Percentiles rank a stretch among this genome's conserved stretches.
Conservation (phyloP, 1,140 invertebrate species). For the Achroia grisella region DNA sequence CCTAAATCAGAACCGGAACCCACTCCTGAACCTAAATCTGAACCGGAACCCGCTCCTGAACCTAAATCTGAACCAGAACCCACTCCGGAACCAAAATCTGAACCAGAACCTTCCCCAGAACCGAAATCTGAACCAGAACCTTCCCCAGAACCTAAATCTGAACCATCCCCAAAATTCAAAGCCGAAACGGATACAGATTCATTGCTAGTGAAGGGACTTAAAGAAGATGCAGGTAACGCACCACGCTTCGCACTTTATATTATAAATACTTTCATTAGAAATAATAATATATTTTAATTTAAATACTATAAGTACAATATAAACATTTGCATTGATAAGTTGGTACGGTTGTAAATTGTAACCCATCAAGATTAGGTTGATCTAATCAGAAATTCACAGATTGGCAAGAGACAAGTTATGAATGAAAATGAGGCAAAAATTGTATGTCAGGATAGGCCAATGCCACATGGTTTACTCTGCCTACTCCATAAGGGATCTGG, state of each 20-base stretch:
- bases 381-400: too few species aligned
- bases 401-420: too few species aligned
- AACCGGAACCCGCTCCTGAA: slow-evolving; percentile 61
- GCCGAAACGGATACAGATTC: slow-evolving; percentile 45
- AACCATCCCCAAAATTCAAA: slow-evolving; percentile 44
- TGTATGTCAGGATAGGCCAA: too few species aligned
- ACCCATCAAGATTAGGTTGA: too few species aligned
- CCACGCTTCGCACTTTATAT: slow-evolving; percentile 34
- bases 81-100: slow-evolving; percentile 64
- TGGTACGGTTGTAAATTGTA: too few species aligned
- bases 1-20: slow-evolving; percentile 66
- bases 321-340: too few species aligned
- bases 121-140: slow-evolving; percentile 63
- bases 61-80: slow-evolving; percentile 65
- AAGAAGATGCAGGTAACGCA: slow-evolving; percentile 63
- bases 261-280: slow-evolving; percentile 8
- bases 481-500: too few species aligned
- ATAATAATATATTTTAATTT: too few species aligned
- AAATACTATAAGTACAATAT: too few species aligned
- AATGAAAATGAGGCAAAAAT: too few species aligned
- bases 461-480: too few species aligned
- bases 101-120: slow-evolving; percentile 65
- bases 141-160: slow-evolving; percentile 44
- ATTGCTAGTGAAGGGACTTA: slow-evolving; percentile 63
- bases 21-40: slow-evolving; percentile 49